phyloP scores from a whole-genome alignment of 1,140 invertebrate species.

The Tyrophagus putrescentiae region DNA sequence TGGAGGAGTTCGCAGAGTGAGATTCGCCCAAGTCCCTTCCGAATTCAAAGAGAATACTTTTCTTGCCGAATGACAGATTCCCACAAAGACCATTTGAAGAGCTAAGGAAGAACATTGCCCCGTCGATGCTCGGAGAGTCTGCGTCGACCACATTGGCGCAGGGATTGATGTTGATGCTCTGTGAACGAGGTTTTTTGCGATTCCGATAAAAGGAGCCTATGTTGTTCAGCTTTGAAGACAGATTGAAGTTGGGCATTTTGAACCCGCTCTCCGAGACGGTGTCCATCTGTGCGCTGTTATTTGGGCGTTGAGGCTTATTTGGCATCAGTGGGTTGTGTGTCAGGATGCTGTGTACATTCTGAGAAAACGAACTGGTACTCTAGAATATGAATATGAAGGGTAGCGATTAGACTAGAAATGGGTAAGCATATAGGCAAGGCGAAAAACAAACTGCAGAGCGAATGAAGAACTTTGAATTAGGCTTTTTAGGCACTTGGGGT shows the following conservation, averaged over 20 bases:
- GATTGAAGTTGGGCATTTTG: background rate
- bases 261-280: background rate
- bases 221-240: background rate
- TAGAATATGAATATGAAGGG: background rate
- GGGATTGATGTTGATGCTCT: background rate
- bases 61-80: background rate
- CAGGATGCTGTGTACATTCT: conserved; percentile 6
- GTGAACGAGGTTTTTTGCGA: conserved; percentile 2
- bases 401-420: too few relatives aligned
- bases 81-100: conserved; percentile 1
- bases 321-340: background rate
- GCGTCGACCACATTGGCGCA: background rate
- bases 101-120: background rate
- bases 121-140: conserved; percentile 1
- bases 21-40: background rate
- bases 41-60: background rate
- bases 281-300: background rate
- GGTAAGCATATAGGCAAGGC: background rate
- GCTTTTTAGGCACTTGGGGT: conserved; percentile 3
- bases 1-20: background rate
- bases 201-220: background rate
- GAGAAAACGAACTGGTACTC: background rate
- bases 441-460: background rate
- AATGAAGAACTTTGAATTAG: background rate
- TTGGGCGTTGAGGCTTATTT: conserved; percentile 7